Base-by-base conservation (phyloP, 2,113 vertebrate species). In the Alouatta palliata region DNA sequence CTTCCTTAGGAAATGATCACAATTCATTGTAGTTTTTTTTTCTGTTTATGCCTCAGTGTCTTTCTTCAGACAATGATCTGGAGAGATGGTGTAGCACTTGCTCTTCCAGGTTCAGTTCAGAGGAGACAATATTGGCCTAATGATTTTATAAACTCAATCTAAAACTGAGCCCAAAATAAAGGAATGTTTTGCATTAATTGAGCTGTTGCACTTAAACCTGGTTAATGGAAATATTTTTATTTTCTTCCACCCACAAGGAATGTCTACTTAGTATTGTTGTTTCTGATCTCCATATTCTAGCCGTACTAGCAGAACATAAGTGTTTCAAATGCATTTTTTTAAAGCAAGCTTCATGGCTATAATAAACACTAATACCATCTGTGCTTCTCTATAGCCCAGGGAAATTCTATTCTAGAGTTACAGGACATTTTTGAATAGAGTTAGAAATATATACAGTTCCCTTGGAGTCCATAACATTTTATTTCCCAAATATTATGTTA, bases 291-390 rank as follows among this genome's bases (percentile, higher is more conserved):
- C 43, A 0, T 27, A 20, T 52, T 79, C 61, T 87, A 49, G 14
- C 73, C 76, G n/a, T 61, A 32, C 8, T 82, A 79, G 52, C 71
- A 92, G 43, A 70, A 80, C 30, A 43, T 90, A 13, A 43, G 5
- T 89, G 68, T 10, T 83, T 89, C 66, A 82, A 43, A 54, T 91
- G 66, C 21, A 83, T 88, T 91, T 68, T 97, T 95, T 81, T 9
- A 88, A 96, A 95, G 40, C 94, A 76, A n/a, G 25, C 13, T 87
- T 88, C 32, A n/a, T 68, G 70, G 76, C 77, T 66, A 56, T 95
- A 90, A 95, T 95, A 95, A 98, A 92, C 70, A 47, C 73, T 91
- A 87, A 94, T 90, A 66, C 87, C 92, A 95, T 96, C 95, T 96
- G 97, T 90, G 95, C 80, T 89, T 90, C 84, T 70, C 84, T 87